Percentiles rank a stretch among this genome's conserved stretches.
Conservation (phyloP, 2,888 invertebrate genomes). For the Xiphydria camelus region DNA sequence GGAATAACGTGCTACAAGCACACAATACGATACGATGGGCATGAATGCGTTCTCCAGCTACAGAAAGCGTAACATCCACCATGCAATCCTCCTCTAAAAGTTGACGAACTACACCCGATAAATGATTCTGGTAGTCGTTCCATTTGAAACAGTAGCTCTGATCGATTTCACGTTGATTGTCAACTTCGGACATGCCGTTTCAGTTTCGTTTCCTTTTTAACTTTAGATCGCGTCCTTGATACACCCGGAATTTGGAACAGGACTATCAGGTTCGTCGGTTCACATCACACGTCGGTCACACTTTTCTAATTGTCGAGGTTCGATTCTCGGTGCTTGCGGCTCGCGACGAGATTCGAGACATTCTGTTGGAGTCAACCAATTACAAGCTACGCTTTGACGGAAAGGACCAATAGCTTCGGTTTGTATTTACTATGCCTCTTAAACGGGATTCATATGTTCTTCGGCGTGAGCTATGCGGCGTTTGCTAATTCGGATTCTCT, state of each 20-base stretch:
- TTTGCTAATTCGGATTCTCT: too few relatives aligned
- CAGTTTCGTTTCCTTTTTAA: conserved; percentile 42
- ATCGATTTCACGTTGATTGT: conserved; percentile 23
- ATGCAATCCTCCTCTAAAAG: conserved; percentile 54
- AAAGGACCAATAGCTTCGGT: too few relatives aligned
- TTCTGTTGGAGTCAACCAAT: too few relatives aligned
- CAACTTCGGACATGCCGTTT: conserved; percentile 45
- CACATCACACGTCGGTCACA: too few relatives aligned
- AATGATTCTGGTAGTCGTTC: conserved; percentile 53
- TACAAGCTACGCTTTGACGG: too few relatives aligned
- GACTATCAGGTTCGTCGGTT: too few relatives aligned
- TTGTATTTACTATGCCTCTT: too few relatives aligned
- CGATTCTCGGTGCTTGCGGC: too few relatives aligned
- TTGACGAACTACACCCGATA: conserved; percentile 52
- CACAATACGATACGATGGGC: conserved; percentile 60
- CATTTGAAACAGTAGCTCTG: conserved; percentile 55
- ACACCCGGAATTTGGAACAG: conserved; percentile 31
- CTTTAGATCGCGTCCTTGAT: conserved; percentile 14
- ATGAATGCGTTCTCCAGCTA: conserved; percentile 55
- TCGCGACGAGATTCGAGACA: too few relatives aligned
- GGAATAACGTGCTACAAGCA: conserved; percentile 59
- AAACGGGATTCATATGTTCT: too few relatives aligned
- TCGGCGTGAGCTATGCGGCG: too few relatives aligned
- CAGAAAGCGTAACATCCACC: conserved; percentile 59
- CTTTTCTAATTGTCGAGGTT: too few relatives aligned